Base-by-base conservation (phyloP, 2,113 vertebrate genomes). In the Lasiurus cinereus region DNA sequence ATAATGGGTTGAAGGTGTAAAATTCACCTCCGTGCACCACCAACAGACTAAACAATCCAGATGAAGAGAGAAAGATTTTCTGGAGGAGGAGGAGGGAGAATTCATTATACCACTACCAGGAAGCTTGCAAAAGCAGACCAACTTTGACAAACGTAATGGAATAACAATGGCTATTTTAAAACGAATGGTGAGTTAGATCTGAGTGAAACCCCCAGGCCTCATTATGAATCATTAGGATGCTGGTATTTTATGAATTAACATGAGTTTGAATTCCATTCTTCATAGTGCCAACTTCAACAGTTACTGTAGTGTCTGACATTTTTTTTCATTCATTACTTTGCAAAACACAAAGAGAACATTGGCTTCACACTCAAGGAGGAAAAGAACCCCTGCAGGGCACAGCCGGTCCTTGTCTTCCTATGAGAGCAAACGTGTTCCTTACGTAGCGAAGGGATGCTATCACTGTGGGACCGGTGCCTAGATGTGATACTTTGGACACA, bases 31-130 rank as follows among this genome's bases (percentile, higher is more conserved):
- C 97, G 97, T 96, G 98, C 98, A 98, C 98, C 97, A 98, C 97
- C 97, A 96, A 97, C 98, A 99, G 99, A 99, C 99, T 99, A 99
- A 99, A 99, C 99, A 99, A 98, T 98, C 98, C 98, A 98, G 98
- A 98, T 95, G 98, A 98, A 97, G 97, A 98, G 98, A 98, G 98
- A 98, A 98, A 98, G 97, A 98, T 98, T 98, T 97, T 98, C 98
- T 98, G 97, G 98, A 97, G 92, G 96, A 98, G 56, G 59, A 62
- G 59, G 67, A 39, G 77, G 72, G 78, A 94, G 90, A 83, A 79
- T 83, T 92, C 98, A 98, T 98, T 98, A 97, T 96, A 96, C 96
- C 94, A 94, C 97, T 96, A 98, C 97, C 98, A 98, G 98, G 98
- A 98, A 98, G 98, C 98, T 98, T 98, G 98, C 98, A 99, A 98